Percentiles rank a stretch among this genome's conserved stretches.
Evolutionary conservation across 2,888 invertebrate genomes (phyloP).

Genomic region (Hirudinaria manillensis): DNA sequence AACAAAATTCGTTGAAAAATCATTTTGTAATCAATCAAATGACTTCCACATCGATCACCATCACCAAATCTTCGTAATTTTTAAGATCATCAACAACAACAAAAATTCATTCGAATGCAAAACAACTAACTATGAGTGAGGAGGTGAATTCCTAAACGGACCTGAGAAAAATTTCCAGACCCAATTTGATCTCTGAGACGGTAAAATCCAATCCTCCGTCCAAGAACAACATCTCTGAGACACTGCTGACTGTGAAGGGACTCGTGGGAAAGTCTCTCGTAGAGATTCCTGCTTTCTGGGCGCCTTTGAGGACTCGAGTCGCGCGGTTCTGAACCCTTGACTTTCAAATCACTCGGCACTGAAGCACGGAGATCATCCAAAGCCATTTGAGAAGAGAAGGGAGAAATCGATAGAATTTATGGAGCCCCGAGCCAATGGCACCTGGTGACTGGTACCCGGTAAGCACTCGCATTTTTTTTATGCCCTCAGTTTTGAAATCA

Average conservation of each 20-base stretch:
- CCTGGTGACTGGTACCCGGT: neutral
- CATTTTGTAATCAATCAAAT: too few species aligned
- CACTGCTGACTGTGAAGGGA: slow-evolving; percentile 48
- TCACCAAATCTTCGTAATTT: too few species aligned
- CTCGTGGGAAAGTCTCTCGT: slow-evolving; percentile 48
- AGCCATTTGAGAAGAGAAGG: neutral
- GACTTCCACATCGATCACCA: too few species aligned
- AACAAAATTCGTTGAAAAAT: too few species aligned
- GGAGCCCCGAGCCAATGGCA: neutral
- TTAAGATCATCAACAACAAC: too few species aligned
- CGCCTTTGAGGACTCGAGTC: slow-evolving; percentile 19
- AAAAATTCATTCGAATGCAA: too few species aligned
- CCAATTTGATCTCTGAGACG: slow-evolving; percentile 70
- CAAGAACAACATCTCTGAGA: slow-evolving; percentile 64
- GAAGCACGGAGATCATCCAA: neutral
- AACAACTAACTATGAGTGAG: slow-evolving; percentile 64
- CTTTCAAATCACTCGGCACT: neutral
- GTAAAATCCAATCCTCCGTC: slow-evolving; percentile 70
- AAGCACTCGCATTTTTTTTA: neutral
- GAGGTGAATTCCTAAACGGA: slow-evolving; percentile 69
- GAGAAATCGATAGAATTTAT: neutral
- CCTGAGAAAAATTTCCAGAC: slow-evolving; percentile 72
- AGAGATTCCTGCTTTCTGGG: slow-evolving; percentile 43
- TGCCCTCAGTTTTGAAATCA: too few species aligned
- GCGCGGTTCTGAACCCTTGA: neutral